Base-by-base conservation (phyloP, 2,888 invertebrate genomes). In the Schizotus pectinicornis region DNA sequence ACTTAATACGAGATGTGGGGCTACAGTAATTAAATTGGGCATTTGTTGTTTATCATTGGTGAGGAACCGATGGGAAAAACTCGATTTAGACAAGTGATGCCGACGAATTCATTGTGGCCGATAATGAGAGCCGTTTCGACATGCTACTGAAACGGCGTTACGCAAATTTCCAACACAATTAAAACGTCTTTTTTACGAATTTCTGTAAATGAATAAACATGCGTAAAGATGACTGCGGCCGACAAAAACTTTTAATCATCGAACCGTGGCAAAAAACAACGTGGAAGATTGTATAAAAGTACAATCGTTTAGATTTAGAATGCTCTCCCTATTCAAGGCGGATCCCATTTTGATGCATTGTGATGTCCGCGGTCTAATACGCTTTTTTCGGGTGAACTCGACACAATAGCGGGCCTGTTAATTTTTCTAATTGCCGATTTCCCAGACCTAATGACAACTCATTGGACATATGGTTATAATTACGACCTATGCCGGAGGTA, bases 391-490 rank as follows among this genome's bases (percentile, higher is more conserved):
- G 13, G 7, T 7, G 9, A 8, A 45, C 46, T 3, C 22, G 7
- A 54, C 43, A 49, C 56, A 49, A 56, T 45, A 30, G 34, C 8
- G 9, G 22, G 39, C 22, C 54, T 57, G 55, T 70, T 73, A 72
- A 71, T 71, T 71, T 71, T 73, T 75, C 72, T 76, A 75, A 77
- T 75, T 74, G 72, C 59, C 67, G 68, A 74, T 72, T 73, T 74
- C 75, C 74, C 69, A 67, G 64, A 56, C 59, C 67, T 74, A 74
- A 74, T 71, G 74, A 71, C 72, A 68, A 70, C 66, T 71, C 75
- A 74, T 74, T 72, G 73, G 74, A 74, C 78, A 77, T 77, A 77
- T 77, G 78, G 65, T 75, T 74, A 73, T 77, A 78, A 78, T 78
- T 78, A 74, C 71, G 72, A 65, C 73, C 73, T 75, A 76, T 73